phyloP scores from a whole-genome alignment of 2,113 vertebrate species.

The Acanthisitta chloris region DNA sequence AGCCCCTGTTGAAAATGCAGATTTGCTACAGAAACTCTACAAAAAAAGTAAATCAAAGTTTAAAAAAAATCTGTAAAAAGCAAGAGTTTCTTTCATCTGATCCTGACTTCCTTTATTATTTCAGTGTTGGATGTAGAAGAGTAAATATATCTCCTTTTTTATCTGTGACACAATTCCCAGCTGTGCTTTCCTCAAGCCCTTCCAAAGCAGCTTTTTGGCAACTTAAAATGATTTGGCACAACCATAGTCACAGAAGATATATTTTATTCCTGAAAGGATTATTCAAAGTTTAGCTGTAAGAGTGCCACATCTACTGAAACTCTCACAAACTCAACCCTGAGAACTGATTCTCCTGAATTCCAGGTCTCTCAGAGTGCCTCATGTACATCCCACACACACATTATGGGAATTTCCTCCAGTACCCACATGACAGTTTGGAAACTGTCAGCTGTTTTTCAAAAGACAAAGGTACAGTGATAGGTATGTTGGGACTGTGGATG shows the following conservation, averaged over 20 bases:
- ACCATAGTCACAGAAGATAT: constrained; percentile 58
- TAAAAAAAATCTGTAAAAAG: neutral
- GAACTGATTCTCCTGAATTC: neutral
- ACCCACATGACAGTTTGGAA: neutral
- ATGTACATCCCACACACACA: neutral
- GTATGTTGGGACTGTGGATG: neutral
- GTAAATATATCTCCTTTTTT: constrained; percentile 65
- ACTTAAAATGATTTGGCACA: constrained; percentile 56
- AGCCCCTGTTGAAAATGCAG: neutral
- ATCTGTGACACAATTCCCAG: constrained; percentile 67
- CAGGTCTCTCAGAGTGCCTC: too few relatives aligned
- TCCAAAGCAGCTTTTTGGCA: constrained; percentile 61
- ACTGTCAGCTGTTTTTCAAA: neutral
- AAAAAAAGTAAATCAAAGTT: constrained; percentile 2
- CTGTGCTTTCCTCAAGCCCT: constrained; percentile 58
- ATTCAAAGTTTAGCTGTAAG: constrained; percentile 56
- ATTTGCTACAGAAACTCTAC: constrained; percentile 31
- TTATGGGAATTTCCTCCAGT: neutral
- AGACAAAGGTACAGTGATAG: neutral
- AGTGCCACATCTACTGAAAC: neutral
- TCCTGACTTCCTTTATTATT: constrained; percentile 50
- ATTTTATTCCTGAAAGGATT: constrained; percentile 64
- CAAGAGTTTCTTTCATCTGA: constrained; percentile 47
- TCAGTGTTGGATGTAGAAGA: constrained; percentile 32
- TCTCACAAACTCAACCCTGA: neutral